phyloP scores from a whole-genome alignment of 2,113 vertebrate species.

The Gorilla gorilla region DNA sequence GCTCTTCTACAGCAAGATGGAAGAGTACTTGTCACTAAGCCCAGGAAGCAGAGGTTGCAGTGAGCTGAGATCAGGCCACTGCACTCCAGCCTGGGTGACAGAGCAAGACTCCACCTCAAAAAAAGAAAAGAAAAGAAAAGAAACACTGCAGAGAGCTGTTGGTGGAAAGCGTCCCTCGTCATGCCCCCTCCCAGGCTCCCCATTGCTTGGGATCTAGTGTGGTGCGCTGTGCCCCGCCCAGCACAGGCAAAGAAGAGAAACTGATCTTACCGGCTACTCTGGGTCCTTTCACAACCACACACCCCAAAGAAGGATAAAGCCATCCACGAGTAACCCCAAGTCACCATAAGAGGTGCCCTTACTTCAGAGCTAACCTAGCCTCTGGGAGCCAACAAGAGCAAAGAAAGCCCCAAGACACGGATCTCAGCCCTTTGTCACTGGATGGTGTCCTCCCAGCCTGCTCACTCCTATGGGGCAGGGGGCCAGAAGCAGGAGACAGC shows the following conservation, averaged over 20 bases:
- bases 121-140: background rate
- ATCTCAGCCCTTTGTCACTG: background rate
- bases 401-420: background rate
- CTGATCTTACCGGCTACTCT: background rate
- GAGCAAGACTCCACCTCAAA: too few species aligned
- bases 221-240: background rate
- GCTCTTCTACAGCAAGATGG: background rate
- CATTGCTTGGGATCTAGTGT: background rate
- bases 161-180: fast-evolving
- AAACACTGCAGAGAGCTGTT: background rate
- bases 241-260: background rate
- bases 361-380: background rate
- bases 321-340: background rate
- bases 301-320: background rate
- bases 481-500: background rate
- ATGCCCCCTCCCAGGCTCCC: background rate
- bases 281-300: background rate
- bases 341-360: fast-evolving
- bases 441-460: background rate
- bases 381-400: background rate
- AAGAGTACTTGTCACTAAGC: background rate
- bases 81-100: too few species aligned
- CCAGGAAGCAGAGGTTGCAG: too few species aligned
- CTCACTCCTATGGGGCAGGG: background rate
- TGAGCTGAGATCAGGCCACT: too few species aligned